A percentile compares a stretch with the other conserved stretches of the same genome.
Evolutionary conservation across 2,888 invertebrate species (phyloP).

Genomic region (Chrysolina oricalcia): DNA sequence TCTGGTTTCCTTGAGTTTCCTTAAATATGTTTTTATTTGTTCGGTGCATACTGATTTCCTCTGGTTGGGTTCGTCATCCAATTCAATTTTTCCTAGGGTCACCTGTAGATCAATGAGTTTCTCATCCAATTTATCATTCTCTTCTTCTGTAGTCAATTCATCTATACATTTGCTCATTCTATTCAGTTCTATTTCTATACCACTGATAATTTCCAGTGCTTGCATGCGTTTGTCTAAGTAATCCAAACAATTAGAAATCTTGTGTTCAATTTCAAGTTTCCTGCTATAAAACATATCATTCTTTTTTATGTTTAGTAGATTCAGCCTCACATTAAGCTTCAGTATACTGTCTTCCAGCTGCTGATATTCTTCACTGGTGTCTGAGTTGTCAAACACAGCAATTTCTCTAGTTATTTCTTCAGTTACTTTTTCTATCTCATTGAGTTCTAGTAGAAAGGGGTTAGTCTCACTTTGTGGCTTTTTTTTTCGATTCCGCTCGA

Average conservation of each 20-base stretch:
- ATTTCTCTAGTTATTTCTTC: constrained; percentile 13
- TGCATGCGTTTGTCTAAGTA: constrained; percentile 47
- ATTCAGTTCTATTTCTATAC: constrained; percentile 46
- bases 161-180: constrained; percentile 38
- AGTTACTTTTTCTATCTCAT: constrained; percentile 8
- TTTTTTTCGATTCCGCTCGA: background rate
- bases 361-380: constrained; percentile 43
- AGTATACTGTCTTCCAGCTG: constrained; percentile 46
- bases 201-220: constrained; percentile 40
- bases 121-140: constrained; percentile 56
- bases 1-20: constrained; percentile 37
- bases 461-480: background rate
- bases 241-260: constrained; percentile 42
- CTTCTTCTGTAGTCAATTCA: constrained; percentile 37
- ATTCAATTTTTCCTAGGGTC: constrained; percentile 51
- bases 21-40: constrained; percentile 50
- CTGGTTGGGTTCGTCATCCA: constrained; percentile 47
- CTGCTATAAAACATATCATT: constrained; percentile 31
- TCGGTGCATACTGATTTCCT: constrained; percentile 51
- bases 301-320: constrained; percentile 38
- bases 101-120: constrained; percentile 56
- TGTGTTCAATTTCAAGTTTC: constrained; percentile 42
- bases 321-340: constrained; percentile 40
- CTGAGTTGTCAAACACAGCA: constrained; percentile 35
- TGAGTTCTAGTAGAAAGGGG: background rate